Conservation (phyloP, 1,140 invertebrate genomes). For the Drosophila prosaltans region DNA sequence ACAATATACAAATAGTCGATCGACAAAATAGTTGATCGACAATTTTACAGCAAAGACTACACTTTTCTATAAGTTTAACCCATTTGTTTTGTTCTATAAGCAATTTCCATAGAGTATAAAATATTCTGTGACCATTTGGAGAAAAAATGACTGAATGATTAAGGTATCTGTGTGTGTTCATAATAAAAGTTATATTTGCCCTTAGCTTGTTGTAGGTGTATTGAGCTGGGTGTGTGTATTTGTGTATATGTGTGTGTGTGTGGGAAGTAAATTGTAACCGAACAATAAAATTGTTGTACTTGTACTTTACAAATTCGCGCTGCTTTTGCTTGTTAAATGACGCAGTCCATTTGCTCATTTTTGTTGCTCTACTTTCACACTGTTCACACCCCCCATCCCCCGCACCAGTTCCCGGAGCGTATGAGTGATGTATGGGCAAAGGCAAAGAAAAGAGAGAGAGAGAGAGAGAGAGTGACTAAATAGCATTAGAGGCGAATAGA, state of each 20-base stretch:
- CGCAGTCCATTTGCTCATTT: constrained; percentile 36
- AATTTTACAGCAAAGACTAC: too few species aligned
- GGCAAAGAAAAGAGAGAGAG: not conserved
- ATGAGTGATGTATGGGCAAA: not conserved
- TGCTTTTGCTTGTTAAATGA: constrained; percentile 37
- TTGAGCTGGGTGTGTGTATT: not conserved
- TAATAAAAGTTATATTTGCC: not conserved
- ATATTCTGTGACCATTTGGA: not conserved
- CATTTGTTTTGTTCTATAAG: too few species aligned
- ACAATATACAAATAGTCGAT: too few species aligned
- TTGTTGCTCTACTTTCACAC: constrained; percentile 66
- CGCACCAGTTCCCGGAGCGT: too few species aligned
- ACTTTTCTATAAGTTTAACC: too few species aligned
- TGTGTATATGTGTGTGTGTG: constrained; percentile 17
- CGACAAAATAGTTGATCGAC: too few species aligned
- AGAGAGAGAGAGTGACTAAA: constrained; percentile 9
- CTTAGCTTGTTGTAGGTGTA: not conserved
- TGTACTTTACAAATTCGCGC: constrained; percentile 45
- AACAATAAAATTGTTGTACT: constrained; percentile 40
- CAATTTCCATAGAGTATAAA: not conserved
- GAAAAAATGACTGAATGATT: constrained; percentile 1
- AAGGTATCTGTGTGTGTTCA: constrained; percentile 11
- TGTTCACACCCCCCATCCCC: not conserved
- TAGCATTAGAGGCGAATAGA: constrained; percentile 12
- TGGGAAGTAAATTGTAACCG: constrained; percentile 32